phyloP scores from a whole-genome alignment of 1,140 invertebrate genomes.

The Copidosoma floridanum region DNA sequence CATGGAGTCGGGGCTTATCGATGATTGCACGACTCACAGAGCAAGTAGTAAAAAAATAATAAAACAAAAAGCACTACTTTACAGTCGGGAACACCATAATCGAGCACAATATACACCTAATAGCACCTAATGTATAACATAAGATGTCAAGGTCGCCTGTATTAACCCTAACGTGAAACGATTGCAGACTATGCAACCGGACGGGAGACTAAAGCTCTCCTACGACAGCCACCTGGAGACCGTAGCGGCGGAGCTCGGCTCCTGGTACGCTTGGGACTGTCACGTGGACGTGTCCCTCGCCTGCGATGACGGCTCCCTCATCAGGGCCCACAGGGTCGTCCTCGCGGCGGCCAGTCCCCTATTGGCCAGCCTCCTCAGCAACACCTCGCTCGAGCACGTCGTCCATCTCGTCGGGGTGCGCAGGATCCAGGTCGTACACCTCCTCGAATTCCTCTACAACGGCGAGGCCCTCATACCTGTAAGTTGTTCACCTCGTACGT shows the following conservation, averaged over 20 bases:
- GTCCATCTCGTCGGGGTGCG: slow-evolving; percentile 80
- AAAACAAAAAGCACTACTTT: no score
- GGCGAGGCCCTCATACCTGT: slow-evolving; percentile 80
- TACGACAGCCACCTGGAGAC: slow-evolving; percentile 87
- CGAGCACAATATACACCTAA: no score
- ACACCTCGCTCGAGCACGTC: slow-evolving; percentile 66
- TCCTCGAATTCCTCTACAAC: slow-evolving; percentile 80
- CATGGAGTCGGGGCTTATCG: no score
- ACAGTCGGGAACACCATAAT: no score
- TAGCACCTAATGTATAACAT: no score
- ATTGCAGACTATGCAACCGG: slow-evolving; percentile 57
- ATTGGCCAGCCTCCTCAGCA: slow-evolving; percentile 73
- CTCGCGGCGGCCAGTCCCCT: slow-evolving; percentile 81
- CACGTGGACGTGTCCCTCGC: slow-evolving; percentile 79
- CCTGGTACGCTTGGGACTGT: slow-evolving; percentile 77
- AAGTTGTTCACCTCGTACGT: slow-evolving; percentile 31
- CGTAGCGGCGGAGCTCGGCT: slow-evolving; percentile 80
- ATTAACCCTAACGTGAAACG: no score
- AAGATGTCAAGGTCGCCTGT: no score
- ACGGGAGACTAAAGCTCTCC: slow-evolving; percentile 77
- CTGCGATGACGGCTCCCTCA: slow-evolving; percentile 73
- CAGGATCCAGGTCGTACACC: slow-evolving; percentile 71
- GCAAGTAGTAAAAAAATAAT: no score
- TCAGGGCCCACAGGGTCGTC: slow-evolving; percentile 76
- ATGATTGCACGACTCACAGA: no score